Evolutionary conservation across 1,140 invertebrate genomes (phyloP).

Genomic region (fruit fly (Drosophila melanogaster)): Release_6_plus_ISO1_MT NC_004354.4:6593001-6593500

Average conservation of each 20-base stretch:
- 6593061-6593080: slow-evolving; percentile 29
- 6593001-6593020: no score
- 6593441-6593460: slow-evolving; percentile 88
- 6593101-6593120: slow-evolving; percentile 53
- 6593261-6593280: neutral
- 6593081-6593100: slow-evolving; percentile 15
- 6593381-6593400: slow-evolving; percentile 87
- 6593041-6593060: neutral
- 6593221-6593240: neutral
- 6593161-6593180: neutral
- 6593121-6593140: slow-evolving; percentile 53
- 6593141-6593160: slow-evolving; percentile 37
- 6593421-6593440: slow-evolving; percentile 90
- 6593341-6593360: slow-evolving; percentile 80
- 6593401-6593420: slow-evolving; percentile 90
- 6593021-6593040: no score
- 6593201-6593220: neutral
- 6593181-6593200: neutral
- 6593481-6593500: slow-evolving; percentile 66
- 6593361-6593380: slow-evolving; percentile 87
- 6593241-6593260: no score
- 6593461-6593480: slow-evolving; percentile 89
- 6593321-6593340: neutral
- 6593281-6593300: neutral
- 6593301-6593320: neutral